A percentile compares a stretch with the other conserved stretches of the same genome.
Evolutionary conservation across 2,113 vertebrate species (phyloP).

Genomic region (Bothrops jararaca): DNA sequence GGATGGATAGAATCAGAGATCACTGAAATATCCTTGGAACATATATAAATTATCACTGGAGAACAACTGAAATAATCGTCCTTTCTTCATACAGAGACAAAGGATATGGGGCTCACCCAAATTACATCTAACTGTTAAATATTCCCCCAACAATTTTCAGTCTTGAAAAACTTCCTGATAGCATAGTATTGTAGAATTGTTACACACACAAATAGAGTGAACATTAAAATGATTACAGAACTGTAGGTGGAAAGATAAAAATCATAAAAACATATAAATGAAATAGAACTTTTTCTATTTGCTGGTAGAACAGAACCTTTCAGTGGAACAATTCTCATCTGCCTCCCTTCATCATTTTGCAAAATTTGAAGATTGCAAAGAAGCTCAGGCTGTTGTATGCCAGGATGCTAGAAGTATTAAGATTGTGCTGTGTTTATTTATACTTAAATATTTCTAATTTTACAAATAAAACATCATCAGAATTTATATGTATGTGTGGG

Average conservation of each 20-base stretch:
- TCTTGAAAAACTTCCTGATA: not conserved
- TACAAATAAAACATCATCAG: not conserved
- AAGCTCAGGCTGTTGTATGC: not conserved
- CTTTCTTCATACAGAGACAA: not conserved
- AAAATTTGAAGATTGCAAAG: not conserved
- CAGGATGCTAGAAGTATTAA: not conserved
- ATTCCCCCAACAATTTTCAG: not conserved
- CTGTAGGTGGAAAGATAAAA: not conserved
- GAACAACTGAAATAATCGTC: not conserved
- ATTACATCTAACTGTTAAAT: not conserved
- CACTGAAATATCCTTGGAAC: not conserved
- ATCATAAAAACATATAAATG: not conserved
- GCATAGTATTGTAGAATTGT: not conserved
- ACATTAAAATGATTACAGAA: not conserved
- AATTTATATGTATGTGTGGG: not conserved
- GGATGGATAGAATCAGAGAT: not conserved
- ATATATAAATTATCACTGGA: not conserved
- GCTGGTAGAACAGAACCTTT: not conserved
- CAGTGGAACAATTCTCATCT: not conserved
- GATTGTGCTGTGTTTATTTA: not conserved
- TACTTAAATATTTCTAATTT: constrained; percentile 9
- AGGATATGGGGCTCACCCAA: not conserved
- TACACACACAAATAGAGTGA: not conserved
- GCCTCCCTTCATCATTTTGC: not conserved
- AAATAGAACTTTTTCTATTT: not conserved